Evolutionary conservation across 2,797 vertebrate species (phyloP), one percentile per base, ranked within the genome.

Genomic region (Crocodylus rhombifer): DNA sequence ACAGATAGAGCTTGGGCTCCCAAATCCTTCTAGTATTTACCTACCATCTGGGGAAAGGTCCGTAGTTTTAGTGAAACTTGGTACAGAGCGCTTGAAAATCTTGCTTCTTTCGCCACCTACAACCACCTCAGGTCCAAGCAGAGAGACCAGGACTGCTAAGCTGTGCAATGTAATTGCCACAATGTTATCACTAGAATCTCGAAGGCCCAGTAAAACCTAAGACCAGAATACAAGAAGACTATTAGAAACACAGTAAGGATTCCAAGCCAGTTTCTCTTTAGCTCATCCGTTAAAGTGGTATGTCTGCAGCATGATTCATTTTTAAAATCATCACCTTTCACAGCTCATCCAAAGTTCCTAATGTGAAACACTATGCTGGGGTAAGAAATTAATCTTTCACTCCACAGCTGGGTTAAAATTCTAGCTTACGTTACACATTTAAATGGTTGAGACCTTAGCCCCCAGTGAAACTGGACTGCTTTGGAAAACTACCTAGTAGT

Each of bases 121-220:
- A 81, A 99, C 99, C 60, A 99, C 98, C 75, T 99, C 98, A 75
- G 99, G 99, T 64, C 99, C 99, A 2, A 99, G 98, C 28, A 99
- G 94, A 11, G 99, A 99, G 79, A 99, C 99, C 16, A 99, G 97
- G 91, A 99, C 98, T 0, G 99, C 99, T 63, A 99, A 97, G 97
- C 99, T 98, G 95, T 99, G 99, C 92, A 99, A 98, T 0, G 99
- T 99, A 97, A 99, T 98, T 0, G 99, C 98, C 60, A 99, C 99
- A 4, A 99, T 98, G 26, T 98, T 97, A 89, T 99, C 98, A 15
- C 97, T 99, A 77, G 99, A 99, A 90, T 99, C 99, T 91, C 99
- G 98, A 97, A 99, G 98, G 94, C 99, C 99, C 92, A 99, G 97
- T 94, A 99, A 96, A 80, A 99, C 98, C 99, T 99, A 96, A 69